These are phyloP conservation scores for Drosophila aff. DNA, from an alignment of 1,140 invertebrate species.

Conservation along the genomic window DNA sequence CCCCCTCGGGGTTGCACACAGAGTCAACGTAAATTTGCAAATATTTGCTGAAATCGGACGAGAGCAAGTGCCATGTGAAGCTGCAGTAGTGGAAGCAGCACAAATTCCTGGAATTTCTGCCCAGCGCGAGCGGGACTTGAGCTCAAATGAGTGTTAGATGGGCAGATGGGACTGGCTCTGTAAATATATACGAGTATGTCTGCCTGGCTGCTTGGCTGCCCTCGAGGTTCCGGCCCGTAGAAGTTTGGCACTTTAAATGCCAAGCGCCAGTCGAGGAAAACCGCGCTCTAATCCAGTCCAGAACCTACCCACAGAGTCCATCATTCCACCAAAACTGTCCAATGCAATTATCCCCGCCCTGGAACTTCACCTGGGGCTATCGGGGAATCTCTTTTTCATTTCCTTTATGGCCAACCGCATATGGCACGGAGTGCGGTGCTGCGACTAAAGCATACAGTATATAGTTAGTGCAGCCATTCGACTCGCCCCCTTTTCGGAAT, in stretches of 20 bases:
- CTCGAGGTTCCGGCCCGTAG: conserved; percentile 6
- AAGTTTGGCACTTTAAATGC: conserved; percentile 47
- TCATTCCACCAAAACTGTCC: conserved; percentile 25
- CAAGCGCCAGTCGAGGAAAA: conserved; percentile 25
- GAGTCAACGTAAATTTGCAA: conserved; percentile 81
- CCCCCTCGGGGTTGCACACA: conserved; percentile 51
- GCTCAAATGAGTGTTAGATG: conserved; percentile 52
- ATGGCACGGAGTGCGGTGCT: conserved; percentile 16
- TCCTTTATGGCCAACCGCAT: conserved; percentile 33
- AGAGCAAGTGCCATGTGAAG: conserved; percentile 56
- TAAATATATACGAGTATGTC: conserved; percentile 31
- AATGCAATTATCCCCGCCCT: conserved; percentile 39
- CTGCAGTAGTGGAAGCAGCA: conserved; percentile 21
- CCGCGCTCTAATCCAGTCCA: conserved; percentile 27
- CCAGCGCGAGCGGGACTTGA: conserved; percentile 20
- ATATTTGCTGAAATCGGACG: conserved; percentile 79
- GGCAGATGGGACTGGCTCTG: conserved; percentile 33
- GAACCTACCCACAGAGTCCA: conserved; percentile 7
- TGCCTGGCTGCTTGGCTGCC: background rate
- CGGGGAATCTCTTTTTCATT: conserved; percentile 42
- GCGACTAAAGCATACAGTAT: conserved; percentile 18
- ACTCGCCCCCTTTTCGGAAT: conserved; percentile 9
- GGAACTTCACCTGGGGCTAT: conserved; percentile 33
- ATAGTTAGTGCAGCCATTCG: conserved; percentile 28
- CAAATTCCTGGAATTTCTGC: conserved; percentile 59